Base-by-base conservation (phyloP, 2,797 vertebrate genomes). In the Hoplostethus mediterraneus region DNA sequence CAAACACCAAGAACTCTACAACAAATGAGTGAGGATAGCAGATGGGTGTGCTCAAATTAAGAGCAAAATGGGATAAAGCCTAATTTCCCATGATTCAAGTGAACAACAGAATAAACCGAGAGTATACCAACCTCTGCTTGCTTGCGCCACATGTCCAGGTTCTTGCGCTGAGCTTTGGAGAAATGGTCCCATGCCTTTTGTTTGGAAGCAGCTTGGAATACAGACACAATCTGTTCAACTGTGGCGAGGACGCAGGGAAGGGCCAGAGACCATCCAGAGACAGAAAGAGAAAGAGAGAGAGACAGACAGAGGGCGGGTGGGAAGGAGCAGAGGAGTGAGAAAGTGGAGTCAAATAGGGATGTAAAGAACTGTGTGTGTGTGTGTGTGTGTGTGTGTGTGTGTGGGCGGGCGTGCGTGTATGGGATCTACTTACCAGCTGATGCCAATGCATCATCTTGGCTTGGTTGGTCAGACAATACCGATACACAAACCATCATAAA, bases 131-230 rank as follows among this genome's bases (percentile, higher is more conserved):
- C 97, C 98, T 99, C 97, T 74, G 95, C 97, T 97, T 99, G 97
- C 92, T 99, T 98, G 94, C 96, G 96, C 98, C 97, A 99, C 93
- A 98, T 95, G 88, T 97, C 97, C 96, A 99, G 96, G 95, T 98
- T 99, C 96, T 98, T 98, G 94, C 97, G 97, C 91, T 99, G 98
- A 89, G 97, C 97, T 97, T 99, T 99, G 95, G 97, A 98, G 96
- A 99, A 99, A 97, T 99, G 98, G 97, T 99, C 98, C 97, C 98
- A 98, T 93, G 97, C 97, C 95, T 97, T 98, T 96, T 99, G 98
- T 96, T 99, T 99, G 96, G 97, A 97, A 93, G 98, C 95, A 75
- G 97, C 97, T 96, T 96, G 96, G 96, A 98, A 99, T 94, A 99
- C 97, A 94, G 97, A 97, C 94, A 99, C 96, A 96, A 99, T 99